Evolutionary conservation across 2,888 invertebrate species (phyloP).

Genomic region (Macrosiphum euphorbiae): DNA sequence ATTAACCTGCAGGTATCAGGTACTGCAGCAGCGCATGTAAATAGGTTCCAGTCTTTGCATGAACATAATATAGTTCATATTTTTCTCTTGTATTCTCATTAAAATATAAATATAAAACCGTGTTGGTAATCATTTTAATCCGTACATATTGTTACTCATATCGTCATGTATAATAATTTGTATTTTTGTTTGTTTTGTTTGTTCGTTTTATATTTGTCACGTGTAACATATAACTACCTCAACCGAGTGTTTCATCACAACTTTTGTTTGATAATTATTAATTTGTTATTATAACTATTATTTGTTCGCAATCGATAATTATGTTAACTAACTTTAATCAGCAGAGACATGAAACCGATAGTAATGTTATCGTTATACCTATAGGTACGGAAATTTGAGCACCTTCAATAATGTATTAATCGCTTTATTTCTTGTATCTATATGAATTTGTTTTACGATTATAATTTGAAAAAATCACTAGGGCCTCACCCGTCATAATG

Average conservation of each 20-base stretch:
- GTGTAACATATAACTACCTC: background rate
- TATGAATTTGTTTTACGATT: background rate
- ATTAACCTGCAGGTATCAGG: slow-evolving; percentile 26
- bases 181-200: background rate
- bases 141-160: background rate
- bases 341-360: background rate
- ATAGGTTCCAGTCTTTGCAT: slow-evolving; percentile 7
- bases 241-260: background rate
- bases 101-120: background rate
- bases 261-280: background rate
- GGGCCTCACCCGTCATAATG: background rate
- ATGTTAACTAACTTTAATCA: background rate
- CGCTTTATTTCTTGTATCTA: background rate
- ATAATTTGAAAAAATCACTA: background rate
- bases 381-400: no score
- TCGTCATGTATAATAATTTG: background rate
- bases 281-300: background rate
- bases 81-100: background rate
- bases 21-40: background rate
- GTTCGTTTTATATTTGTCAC: background rate
- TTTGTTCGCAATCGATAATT: background rate
- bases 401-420: no score
- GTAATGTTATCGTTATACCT: background rate
- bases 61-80: slow-evolving; percentile 14
- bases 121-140: background rate